Percentiles rank a stretch among this genome's conserved stretches.
Conservation (phyloP, 2,888 invertebrate species). For the Lasioglossum oenotherae region DNA sequence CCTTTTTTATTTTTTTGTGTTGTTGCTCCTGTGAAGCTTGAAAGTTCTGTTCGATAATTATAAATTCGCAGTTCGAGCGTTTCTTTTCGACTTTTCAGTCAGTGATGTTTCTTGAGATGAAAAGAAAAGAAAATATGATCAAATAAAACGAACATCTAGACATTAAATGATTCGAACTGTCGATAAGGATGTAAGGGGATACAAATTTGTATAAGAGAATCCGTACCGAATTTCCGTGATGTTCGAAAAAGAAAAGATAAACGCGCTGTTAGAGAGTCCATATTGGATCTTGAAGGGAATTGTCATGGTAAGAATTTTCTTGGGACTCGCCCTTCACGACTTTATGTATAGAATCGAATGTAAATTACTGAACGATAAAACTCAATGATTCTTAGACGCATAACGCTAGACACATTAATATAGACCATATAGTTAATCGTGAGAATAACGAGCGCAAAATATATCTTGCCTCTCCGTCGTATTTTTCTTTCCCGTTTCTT, state of each 20-base stretch:
- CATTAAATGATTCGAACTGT: conserved; percentile 33
- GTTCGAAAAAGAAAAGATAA: conserved; percentile 6
- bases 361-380: conserved; percentile 68
- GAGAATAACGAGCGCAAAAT: conserved; percentile 49
- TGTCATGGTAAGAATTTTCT: conserved; percentile 65
- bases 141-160: conserved; percentile 8
- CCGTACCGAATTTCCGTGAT: conserved; percentile 40
- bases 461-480: conserved; percentile 61
- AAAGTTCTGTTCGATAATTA: conserved; percentile 19
- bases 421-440: conserved; percentile 59
- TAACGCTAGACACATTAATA: conserved; percentile 64
- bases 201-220: conserved; percentile 45
- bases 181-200: conserved; percentile 15
- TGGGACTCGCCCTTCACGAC: conserved; percentile 54
- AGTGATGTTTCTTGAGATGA: conserved; percentile 14
- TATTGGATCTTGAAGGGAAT: conserved; percentile 59
- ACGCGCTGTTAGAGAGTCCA: conserved; percentile 36
- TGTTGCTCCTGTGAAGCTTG: conserved; percentile 23
- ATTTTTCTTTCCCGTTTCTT: conserved; percentile 30
- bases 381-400: conserved; percentile 62
- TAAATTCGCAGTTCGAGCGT: conserved; percentile 28
- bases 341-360: conserved; percentile 70
- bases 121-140: background rate
- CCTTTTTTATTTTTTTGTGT: background rate
- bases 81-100: conserved; percentile 29